phyloP scores from a whole-genome alignment of 2,113 vertebrate species.

The Porphyrio hochstetteri region DNA sequence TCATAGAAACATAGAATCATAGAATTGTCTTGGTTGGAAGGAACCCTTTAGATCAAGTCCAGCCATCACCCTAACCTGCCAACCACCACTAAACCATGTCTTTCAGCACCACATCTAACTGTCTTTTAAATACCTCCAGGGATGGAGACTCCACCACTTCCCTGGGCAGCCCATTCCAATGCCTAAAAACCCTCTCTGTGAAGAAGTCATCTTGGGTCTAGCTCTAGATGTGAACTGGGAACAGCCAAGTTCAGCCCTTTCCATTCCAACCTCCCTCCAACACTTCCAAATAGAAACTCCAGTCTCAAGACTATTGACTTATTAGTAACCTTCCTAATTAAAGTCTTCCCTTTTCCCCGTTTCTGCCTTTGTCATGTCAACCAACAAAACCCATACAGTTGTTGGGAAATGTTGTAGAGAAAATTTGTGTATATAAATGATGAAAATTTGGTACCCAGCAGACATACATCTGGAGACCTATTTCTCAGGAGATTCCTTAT shows the following conservation, averaged over 20 bases:
- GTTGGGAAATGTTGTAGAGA: neutral
- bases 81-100: too few species aligned
- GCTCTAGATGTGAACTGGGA: neutral
- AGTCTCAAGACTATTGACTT: neutral
- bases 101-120: too few species aligned
- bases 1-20: too few species aligned
- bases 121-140: too few species aligned
- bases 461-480: neutral
- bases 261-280: neutral
- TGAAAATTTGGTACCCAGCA: neutral
- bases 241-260: neutral
- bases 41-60: too few species aligned
- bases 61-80: too few species aligned
- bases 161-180: too few species aligned
- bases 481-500: neutral
- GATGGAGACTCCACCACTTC: too few species aligned
- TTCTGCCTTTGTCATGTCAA: neutral
- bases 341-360: neutral
- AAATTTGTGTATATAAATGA: neutral
- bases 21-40: too few species aligned
- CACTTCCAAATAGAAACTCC: neutral
- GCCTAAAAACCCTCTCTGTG: too few species aligned
- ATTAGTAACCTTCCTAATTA: neutral
- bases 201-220: neutral
- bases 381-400: neutral